Percentiles rank a stretch among this genome's conserved stretches.
These are phyloP conservation scores for Xyrauchen texanus DNA, from an alignment of 2,113 vertebrate genomes.

Conservation along the genomic window DNA sequence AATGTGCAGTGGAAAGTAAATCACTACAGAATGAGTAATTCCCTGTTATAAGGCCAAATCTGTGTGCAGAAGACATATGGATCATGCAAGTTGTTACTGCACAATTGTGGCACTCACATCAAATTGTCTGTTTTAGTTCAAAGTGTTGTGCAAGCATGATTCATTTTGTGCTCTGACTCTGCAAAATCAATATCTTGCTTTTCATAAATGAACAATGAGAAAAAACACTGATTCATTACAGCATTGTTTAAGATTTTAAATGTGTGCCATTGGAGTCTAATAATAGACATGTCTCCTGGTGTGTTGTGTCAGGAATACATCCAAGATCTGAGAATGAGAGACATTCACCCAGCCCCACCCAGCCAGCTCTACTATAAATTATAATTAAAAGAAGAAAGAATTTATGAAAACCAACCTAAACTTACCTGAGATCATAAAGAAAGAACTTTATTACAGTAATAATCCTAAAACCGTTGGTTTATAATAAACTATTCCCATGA, in stretches of 20 bases:
- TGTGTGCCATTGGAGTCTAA: slow-evolving; percentile 30
- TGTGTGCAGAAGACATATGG: not conserved
- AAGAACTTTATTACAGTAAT: not conserved
- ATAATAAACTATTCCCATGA: not conserved
- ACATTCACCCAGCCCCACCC: slow-evolving; percentile 48
- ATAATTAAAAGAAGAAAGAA: not conserved
- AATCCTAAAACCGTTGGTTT: not conserved
- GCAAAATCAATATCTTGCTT: not conserved
- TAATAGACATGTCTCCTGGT: slow-evolving; percentile 35
- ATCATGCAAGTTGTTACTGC: too few species aligned
- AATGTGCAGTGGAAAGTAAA: not conserved
- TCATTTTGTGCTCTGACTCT: not conserved
- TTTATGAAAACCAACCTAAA: not conserved
- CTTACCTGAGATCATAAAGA: not conserved
- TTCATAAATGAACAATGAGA: not conserved
- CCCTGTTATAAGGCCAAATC: not conserved
- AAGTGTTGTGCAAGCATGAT: not conserved
- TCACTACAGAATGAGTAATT: not conserved
- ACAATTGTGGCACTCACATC: too few species aligned
- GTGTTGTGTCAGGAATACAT: slow-evolving; percentile 25
- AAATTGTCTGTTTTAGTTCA: not conserved
- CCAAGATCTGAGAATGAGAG: slow-evolving; percentile 4
- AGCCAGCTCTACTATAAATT: not conserved
- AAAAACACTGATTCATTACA: not conserved
- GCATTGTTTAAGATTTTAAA: slow-evolving; percentile 9